phyloP scores from a whole-genome alignment of 1,140 invertebrate species.

The Zaprionus gabonicus region DNA sequence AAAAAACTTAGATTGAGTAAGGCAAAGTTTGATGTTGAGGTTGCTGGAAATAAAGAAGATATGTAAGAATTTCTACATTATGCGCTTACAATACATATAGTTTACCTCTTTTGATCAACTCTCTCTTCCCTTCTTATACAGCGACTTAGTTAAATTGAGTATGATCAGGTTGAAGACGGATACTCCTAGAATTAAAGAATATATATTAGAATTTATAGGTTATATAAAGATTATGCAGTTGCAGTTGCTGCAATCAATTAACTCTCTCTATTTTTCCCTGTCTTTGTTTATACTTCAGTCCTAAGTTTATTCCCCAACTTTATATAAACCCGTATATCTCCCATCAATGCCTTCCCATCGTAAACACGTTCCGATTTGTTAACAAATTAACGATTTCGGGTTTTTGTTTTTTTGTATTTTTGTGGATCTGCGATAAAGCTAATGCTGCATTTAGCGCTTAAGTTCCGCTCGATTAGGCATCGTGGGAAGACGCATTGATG shows the following conservation, averaged over 20 bases:
- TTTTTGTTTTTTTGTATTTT: background rate
- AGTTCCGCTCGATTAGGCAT: conserved; percentile 42
- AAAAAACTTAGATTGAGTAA: background rate
- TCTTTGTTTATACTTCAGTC: too few species aligned
- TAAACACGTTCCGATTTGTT: background rate
- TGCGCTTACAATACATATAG: too few species aligned
- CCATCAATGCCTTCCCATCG: background rate
- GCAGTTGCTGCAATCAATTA: too few species aligned
- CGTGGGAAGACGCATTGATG: conserved; percentile 30
- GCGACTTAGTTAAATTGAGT: too few species aligned
- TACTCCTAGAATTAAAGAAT: too few species aligned
- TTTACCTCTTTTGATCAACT: too few species aligned
- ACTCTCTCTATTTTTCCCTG: too few species aligned
- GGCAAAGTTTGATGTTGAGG: background rate
- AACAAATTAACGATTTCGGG: conserved; percentile 3
- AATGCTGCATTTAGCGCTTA: conserved; percentile 19
- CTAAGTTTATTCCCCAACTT: background rate
- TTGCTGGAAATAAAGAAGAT: background rate
- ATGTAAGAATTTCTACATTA: background rate
- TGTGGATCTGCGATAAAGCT: conserved; percentile 18
- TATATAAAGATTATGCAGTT: too few species aligned
- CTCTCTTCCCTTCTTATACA: too few species aligned
- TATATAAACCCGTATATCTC: background rate
- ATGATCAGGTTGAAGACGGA: too few species aligned
- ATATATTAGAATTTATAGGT: too few species aligned